Conservation (phyloP, 2,797 vertebrate species). For the Erithacus rubecula region DNA sequence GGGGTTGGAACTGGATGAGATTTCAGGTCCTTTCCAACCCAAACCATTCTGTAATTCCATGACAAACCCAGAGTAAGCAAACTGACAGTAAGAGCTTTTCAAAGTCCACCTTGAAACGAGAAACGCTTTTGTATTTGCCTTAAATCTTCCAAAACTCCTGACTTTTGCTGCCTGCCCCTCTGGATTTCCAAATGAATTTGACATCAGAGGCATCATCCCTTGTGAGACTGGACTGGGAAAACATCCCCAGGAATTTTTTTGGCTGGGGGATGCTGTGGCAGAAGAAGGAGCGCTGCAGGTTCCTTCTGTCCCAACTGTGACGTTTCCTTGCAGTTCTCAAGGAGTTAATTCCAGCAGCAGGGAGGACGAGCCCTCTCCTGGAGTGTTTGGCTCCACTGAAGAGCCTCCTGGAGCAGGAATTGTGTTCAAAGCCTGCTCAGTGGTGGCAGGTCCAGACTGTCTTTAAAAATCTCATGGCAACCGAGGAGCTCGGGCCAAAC, state of each 20-base stretch:
- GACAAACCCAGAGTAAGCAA: neutral
- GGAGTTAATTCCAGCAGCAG: neutral
- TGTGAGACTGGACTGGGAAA: neutral
- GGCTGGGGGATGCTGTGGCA: neutral
- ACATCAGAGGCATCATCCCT: accelerated
- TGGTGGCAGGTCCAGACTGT: neutral
- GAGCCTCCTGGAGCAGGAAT: neutral
- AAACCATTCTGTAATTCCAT: neutral
- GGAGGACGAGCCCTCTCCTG: neutral
- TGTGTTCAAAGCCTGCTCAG: neutral
- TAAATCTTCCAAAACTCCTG: neutral
- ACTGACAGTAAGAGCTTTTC: neutral
- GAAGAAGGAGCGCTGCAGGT: neutral
- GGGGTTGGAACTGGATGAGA: neutral
- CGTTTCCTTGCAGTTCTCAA: neutral
- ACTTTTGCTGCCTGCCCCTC: neutral
- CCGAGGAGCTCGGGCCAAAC: neutral
- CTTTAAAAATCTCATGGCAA: slow-evolving; percentile 38
- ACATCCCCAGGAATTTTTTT: neutral
- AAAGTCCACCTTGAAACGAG: neutral
- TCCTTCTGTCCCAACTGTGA: accelerated
- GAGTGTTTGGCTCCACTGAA: neutral
- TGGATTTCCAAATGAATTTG: neutral
- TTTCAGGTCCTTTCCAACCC: neutral
- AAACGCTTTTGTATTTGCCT: neutral